Base-by-base conservation (phyloP, 2,888 invertebrate species). In the Patella depressa region DNA sequence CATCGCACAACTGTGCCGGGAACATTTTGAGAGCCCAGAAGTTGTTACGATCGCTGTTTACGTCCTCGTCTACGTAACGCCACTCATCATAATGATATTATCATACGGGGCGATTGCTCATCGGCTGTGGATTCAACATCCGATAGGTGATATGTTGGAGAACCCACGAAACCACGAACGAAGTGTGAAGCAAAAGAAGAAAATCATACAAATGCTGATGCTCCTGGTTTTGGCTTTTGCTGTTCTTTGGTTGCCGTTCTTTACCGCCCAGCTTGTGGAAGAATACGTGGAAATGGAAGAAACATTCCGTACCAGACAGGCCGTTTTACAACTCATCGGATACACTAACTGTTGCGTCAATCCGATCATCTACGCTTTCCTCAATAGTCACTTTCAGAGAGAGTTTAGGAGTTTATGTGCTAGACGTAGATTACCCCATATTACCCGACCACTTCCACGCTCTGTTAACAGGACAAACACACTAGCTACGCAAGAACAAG, bases 281-380 rank as follows among this genome's bases (percentile, higher is more conserved):
- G 83, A 85, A 75, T 86, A 85, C 73, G 74, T 79, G 12, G 74
- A 80, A 11, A 73, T 72, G 15, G 78, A 78, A 11, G 78, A 76
- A 57, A 78, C 78, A 19, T 81, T 82, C 75, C 80, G 86, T 17
- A 78, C 84, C 15, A 79, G 81, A 24, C 80, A 85, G 79, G 88
- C 87, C 15, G 81, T 86, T 24, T 72, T 88, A 24, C 88, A 89
- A 78, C 78, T 89, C 54, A 80, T 87, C 34, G 89, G 88, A 29
- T 89, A 89, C 82, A 84, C 83, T 76, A 89, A 87, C 78, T 85
- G 85, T 75, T 86, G 86, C 77, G 82, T 85, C 15, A 89, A 89
- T 78, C 89, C 89, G 1, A 83, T 89, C 19, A 83, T 89, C 54
- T 89, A 89, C 81, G 88, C 88, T 34, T 88, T 89, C 81, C 75